These are phyloP conservation scores for Cathartes aura DNA, from an alignment of 2,113 vertebrate species.

Conservation along the genomic window DNA sequence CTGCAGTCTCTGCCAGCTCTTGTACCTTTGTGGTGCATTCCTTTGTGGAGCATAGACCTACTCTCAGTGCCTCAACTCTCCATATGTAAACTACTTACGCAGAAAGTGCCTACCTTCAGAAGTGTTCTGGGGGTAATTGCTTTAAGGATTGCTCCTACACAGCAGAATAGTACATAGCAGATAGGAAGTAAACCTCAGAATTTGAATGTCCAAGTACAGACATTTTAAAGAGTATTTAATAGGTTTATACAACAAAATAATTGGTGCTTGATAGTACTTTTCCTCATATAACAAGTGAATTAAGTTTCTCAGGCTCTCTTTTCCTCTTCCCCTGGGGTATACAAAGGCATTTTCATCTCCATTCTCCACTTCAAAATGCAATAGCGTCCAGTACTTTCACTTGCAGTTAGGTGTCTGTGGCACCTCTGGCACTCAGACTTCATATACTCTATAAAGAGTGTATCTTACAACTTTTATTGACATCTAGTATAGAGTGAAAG, in stretches of 20 bases:
- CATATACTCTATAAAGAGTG: not conserved
- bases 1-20: not conserved
- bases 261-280: not conserved
- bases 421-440: not conserved
- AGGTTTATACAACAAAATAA: not conserved
- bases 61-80: not conserved
- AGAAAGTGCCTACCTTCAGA: not conserved
- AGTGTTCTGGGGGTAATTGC: not conserved
- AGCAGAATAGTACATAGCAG: not conserved
- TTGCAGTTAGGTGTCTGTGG: not conserved
- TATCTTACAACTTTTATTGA: not conserved
- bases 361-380: not conserved
- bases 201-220: not conserved
- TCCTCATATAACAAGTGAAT: not conserved
- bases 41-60: not conserved
- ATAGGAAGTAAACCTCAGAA: not conserved
- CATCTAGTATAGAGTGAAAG: not conserved
- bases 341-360: not conserved
- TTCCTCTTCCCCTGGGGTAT: not conserved
- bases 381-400: not conserved
- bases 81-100: not conserved
- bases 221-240: not conserved
- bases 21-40: not conserved
- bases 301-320: not conserved
- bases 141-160: not conserved